Percentiles rank a stretch among this genome's conserved stretches.
These are phyloP conservation scores for roundworm (Caenorhabditis elegans) DNA, from an alignment of 1,140 invertebrate genomes.

Conservation along the genomic window DNA sequence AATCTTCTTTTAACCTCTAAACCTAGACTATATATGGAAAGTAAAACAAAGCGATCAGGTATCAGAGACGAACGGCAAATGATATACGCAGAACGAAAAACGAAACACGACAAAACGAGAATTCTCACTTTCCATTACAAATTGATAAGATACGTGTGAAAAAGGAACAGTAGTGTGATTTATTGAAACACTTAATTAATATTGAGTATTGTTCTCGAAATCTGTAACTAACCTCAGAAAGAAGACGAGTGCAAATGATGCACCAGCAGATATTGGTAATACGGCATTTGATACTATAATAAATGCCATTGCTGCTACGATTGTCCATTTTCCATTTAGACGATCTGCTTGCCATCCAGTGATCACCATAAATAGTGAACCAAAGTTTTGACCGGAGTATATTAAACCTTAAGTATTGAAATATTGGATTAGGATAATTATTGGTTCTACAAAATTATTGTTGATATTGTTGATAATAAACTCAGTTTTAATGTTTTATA, in stretches of 20 bases:
- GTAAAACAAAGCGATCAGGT: neutral
- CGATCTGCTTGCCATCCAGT: conserved; percentile 62
- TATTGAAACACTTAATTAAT: too few species aligned
- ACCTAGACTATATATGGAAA: neutral
- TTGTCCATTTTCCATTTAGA: conserved; percentile 62
- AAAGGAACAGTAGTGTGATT: neutral
- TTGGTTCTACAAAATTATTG: too few species aligned
- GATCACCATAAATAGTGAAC: conserved; percentile 58
- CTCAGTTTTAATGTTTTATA: too few species aligned
- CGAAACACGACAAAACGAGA: neutral
- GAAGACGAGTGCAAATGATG: conserved; percentile 55
- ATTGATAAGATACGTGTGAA: too few species aligned
- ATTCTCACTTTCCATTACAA: conserved; percentile 30
- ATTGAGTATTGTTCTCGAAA: too few species aligned
- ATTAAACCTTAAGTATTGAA: conserved; percentile 55
- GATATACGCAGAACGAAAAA: neutral
- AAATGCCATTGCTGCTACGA: conserved; percentile 53
- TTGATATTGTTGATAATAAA: too few species aligned
- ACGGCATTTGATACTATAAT: conserved; percentile 59
- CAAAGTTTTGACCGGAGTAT: conserved; percentile 63
- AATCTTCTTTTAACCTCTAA: neutral
- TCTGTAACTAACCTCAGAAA: conserved; percentile 31
- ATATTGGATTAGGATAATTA: too few species aligned
- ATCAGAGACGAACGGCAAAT: neutral
- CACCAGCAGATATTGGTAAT: conserved; percentile 54